Evolutionary conservation across 2,888 invertebrate genomes (phyloP).

Genomic region (Papilio demoleus): DNA sequence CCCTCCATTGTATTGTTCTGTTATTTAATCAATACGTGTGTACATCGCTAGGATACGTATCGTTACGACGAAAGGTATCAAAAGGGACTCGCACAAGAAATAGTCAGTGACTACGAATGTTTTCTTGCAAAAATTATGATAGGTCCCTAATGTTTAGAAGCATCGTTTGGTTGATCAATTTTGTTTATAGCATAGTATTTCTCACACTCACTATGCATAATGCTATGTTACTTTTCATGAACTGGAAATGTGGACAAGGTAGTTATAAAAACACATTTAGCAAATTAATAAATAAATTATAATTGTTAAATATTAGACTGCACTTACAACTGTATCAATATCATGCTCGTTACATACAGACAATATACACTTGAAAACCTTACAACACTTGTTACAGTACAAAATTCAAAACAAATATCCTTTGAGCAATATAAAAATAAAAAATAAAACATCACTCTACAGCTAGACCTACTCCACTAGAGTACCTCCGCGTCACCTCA

Average conservation of each 20-base stretch:
- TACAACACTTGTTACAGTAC: constrained; percentile 74
- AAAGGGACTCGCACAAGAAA: too few species aligned
- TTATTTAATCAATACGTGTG: constrained; percentile 40
- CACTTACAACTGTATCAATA: constrained; percentile 75
- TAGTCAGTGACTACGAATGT: too few species aligned
- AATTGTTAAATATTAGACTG: constrained; percentile 81
- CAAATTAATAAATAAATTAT: constrained; percentile 84
- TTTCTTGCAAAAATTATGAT: too few species aligned
- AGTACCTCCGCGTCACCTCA: constrained; percentile 49
- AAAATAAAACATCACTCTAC: constrained; percentile 75
- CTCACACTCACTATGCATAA: too few species aligned
- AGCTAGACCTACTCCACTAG: constrained; percentile 63
- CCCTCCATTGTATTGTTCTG: constrained; percentile 2
- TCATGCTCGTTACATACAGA: constrained; percentile 74
- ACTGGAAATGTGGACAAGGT: background rate
- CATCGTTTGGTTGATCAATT: too few species aligned
- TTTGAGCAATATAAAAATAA: constrained; percentile 82
- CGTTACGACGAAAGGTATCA: too few species aligned
- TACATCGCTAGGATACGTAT: constrained; percentile 36
- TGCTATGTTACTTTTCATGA: too few species aligned
- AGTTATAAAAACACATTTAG: constrained; percentile 57
- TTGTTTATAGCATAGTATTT: too few species aligned
- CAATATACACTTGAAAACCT: constrained; percentile 74
- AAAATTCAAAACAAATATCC: constrained; percentile 59
- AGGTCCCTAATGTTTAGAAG: too few species aligned